Conservation (phyloP, 2,797 vertebrate species). For the Hypotaenidia okinawae region DNA sequence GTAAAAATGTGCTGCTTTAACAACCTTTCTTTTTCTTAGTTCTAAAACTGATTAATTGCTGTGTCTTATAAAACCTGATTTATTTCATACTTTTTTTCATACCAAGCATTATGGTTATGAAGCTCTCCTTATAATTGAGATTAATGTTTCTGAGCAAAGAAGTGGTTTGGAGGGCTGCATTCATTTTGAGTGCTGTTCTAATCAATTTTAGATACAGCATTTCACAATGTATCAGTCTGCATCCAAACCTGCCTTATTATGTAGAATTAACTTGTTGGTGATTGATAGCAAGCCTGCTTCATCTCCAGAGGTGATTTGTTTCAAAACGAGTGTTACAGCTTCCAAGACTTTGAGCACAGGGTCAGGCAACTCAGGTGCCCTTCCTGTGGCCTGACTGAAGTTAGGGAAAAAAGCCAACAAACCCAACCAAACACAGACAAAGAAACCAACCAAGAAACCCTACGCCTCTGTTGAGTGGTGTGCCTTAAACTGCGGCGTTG, state of each 20-base stretch:
- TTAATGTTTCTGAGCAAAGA: slow-evolving; percentile 82
- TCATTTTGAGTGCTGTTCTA: slow-evolving; percentile 83
- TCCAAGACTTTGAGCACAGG: slow-evolving; percentile 48
- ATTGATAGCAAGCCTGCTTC: slow-evolving; percentile 81
- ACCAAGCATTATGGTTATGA: slow-evolving; percentile 79
- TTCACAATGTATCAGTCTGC: slow-evolving; percentile 81
- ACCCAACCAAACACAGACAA: background rate
- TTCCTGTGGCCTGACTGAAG: slow-evolving; percentile 45
- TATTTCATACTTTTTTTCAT: slow-evolving; percentile 82
- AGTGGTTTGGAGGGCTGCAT: slow-evolving; percentile 81
- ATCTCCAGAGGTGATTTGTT: slow-evolving; percentile 84
- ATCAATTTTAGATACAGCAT: slow-evolving; percentile 83
- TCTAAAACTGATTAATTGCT: slow-evolving; percentile 80
- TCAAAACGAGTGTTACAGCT: slow-evolving; percentile 75
- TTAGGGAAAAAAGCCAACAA: background rate
- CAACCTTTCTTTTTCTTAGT: slow-evolving; percentile 41
- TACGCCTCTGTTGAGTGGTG: background rate
- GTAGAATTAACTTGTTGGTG: slow-evolving; percentile 84
- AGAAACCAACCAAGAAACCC: background rate
- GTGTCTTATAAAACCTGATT: slow-evolving; percentile 83
- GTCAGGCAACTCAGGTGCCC: slow-evolving; percentile 54
- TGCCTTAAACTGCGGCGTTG: background rate
- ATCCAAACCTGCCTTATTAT: slow-evolving; percentile 84
- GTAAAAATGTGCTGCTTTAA: slow-evolving; percentile 31
- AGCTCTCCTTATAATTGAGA: slow-evolving; percentile 82